These are phyloP conservation scores for Pemphredon lugubris DNA, from an alignment of 2,888 invertebrate species.

Conservation along the genomic window DNA sequence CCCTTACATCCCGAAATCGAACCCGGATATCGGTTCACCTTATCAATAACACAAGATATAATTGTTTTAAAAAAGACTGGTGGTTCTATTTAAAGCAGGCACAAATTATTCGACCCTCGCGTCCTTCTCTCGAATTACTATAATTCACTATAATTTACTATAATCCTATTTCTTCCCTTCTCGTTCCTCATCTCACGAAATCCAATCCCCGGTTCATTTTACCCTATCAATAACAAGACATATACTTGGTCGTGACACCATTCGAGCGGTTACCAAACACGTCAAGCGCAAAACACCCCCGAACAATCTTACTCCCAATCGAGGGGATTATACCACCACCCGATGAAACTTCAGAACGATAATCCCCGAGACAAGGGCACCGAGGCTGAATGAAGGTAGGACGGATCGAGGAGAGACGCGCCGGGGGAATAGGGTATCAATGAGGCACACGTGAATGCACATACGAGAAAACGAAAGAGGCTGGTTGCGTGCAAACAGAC, in stretches of 20 bases:
- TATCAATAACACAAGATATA: no score
- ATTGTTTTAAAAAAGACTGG: no score
- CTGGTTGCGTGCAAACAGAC: conserved; percentile 52
- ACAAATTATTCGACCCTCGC: no score
- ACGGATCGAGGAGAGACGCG: conserved; percentile 1
- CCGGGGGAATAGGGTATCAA: conserved; percentile 49
- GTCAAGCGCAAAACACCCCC: background rate
- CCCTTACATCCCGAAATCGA: no score
- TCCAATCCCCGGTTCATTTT: background rate
- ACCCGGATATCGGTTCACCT: no score
- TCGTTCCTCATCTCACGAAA: background rate
- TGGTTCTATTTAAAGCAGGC: no score
- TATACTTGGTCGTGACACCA: no score
- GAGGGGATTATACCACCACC: conserved; percentile 29
- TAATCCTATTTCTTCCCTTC: background rate
- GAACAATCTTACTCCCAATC: conserved; percentile 16
- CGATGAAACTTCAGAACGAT: conserved; percentile 24
- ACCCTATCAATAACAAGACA: conserved; percentile 1
- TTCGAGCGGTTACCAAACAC: no score
- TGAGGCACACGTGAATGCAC: conserved; percentile 49
- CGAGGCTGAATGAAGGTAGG: conserved; percentile 8
- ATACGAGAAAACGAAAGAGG: conserved; percentile 49
- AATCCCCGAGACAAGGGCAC: conserved; percentile 42
- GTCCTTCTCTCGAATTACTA: no score
- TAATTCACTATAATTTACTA: background rate